These are phyloP conservation scores for Pelobates fuscus DNA, from an alignment of 2,113 vertebrate genomes.

Conservation along the genomic window DNA sequence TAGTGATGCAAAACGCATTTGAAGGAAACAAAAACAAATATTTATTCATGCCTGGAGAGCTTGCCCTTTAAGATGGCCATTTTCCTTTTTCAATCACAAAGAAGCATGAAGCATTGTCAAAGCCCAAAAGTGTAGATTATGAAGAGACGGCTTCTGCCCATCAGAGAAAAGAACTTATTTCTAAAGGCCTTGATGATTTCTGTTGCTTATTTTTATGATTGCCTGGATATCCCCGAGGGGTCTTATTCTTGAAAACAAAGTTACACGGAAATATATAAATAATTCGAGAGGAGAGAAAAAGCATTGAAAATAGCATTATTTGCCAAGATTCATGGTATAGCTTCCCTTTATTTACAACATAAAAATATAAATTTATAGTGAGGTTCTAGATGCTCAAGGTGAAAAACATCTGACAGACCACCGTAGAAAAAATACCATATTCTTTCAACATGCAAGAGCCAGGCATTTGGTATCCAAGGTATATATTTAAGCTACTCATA, in stretches of 20 bases:
- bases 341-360: too few relatives aligned
- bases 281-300: not conserved
- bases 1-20: too few relatives aligned
- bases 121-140: slow-evolving; percentile 5
- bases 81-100: not conserved
- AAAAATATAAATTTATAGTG: too few relatives aligned
- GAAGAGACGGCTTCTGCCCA: not conserved
- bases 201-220: slow-evolving; percentile 9
- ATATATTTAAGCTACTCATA: too few relatives aligned
- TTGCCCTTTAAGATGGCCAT: not conserved
- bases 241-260: not conserved
- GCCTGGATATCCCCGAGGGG: not conserved
- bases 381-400: too few relatives aligned
- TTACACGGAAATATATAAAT: not conserved
- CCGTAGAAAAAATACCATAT: too few relatives aligned
- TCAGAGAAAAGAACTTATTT: slow-evolving; percentile 2
- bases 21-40: not conserved
- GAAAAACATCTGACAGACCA: too few relatives aligned
- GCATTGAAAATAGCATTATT: not conserved
- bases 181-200: slow-evolving; percentile 5
- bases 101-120: not conserved
- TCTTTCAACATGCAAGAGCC: too few relatives aligned
- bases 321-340: too few relatives aligned
- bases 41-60: not conserved
- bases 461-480: too few relatives aligned